phyloP scores from a whole-genome alignment of 1,140 invertebrate species.

The Prorops nasuta region DNA sequence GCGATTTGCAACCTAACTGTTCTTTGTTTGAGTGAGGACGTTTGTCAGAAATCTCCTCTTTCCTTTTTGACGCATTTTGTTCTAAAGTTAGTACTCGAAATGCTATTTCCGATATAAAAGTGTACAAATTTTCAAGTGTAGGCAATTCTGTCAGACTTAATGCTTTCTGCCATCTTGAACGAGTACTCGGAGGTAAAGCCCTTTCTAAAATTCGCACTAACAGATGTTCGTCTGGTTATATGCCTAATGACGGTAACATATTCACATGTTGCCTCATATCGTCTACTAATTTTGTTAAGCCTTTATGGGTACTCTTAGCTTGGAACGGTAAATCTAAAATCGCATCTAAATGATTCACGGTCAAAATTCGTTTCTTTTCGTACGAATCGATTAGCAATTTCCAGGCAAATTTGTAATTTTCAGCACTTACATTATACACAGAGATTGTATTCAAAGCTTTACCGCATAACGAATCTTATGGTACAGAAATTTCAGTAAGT shows the following conservation, averaged over 20 bases:
- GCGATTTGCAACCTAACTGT: background rate
- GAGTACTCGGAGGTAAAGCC: conserved; percentile 10
- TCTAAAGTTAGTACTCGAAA: background rate
- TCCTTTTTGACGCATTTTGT: background rate
- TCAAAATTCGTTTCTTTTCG: no score
- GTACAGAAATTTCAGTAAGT: no score
- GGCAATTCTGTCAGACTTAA: conserved; percentile 8
- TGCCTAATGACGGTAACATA: conserved; percentile 13
- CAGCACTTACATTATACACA: no score
- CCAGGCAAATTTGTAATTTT: no score
- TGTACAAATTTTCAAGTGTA: background rate
- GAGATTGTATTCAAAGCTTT: no score
- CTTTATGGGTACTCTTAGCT: conserved; percentile 11
- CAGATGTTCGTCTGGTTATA: conserved; percentile 15
- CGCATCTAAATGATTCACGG: conserved; percentile 17
- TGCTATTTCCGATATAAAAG: background rate
- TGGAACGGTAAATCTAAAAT: conserved; percentile 10
- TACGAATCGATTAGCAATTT: no score
- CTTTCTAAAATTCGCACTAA: conserved; percentile 18
- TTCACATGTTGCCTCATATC: conserved; percentile 18
- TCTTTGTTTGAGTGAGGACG: background rate
- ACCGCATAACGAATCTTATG: no score
- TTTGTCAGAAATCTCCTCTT: background rate
- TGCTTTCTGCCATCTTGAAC: conserved; percentile 15
- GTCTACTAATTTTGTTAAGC: conserved; percentile 12